These are phyloP conservation scores for Onychostoma macrolepis DNA, from an alignment of 2,113 vertebrate species.

Conservation along the genomic window DNA sequence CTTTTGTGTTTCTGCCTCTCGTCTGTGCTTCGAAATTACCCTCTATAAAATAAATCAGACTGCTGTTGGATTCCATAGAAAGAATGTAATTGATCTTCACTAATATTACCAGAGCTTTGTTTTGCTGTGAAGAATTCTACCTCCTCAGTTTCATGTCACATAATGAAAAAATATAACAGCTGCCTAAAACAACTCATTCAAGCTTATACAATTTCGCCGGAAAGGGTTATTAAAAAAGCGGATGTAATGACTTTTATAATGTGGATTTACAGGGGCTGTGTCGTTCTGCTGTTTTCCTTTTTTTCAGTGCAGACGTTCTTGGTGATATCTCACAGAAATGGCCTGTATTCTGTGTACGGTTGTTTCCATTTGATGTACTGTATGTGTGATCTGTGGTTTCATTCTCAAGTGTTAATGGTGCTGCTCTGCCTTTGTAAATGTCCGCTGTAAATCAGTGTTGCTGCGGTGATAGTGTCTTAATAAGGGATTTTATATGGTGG, in stretches of 20 bases:
- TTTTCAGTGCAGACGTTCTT: not conserved
- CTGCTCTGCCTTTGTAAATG: slow-evolving; percentile 26
- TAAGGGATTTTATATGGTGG: slow-evolving; percentile 22
- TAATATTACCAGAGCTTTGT: slow-evolving; percentile 66
- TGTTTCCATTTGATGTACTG: slow-evolving; percentile 3
- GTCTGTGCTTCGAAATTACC: slow-evolving; percentile 22
- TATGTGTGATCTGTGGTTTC: slow-evolving; percentile 1
- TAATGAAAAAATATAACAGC: slow-evolving; percentile 74
- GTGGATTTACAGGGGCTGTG: not conserved
- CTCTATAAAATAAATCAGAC: slow-evolving; percentile 35
- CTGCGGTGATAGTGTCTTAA: slow-evolving; percentile 31
- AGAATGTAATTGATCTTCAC: slow-evolving; percentile 65
- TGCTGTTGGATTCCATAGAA: slow-evolving; percentile 44
- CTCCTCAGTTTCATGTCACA: slow-evolving; percentile 57
- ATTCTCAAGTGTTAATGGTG: slow-evolving; percentile 24
- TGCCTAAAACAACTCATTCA: slow-evolving; percentile 58
- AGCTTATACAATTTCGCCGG: slow-evolving; percentile 62
- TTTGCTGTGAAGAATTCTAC: slow-evolving; percentile 57
- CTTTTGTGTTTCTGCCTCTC: slow-evolving; percentile 12
- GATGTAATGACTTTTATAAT: slow-evolving; percentile 54
- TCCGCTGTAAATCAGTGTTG: slow-evolving; percentile 29
- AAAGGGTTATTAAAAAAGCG: slow-evolving; percentile 61
- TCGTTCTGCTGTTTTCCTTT: not conserved
- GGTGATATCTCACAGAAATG: slow-evolving; percentile 2
- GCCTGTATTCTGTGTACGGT: not conserved